These are phyloP conservation scores for Gambusia affinis DNA, from an alignment of 2,113 vertebrate species.

Conservation along the genomic window DNA sequence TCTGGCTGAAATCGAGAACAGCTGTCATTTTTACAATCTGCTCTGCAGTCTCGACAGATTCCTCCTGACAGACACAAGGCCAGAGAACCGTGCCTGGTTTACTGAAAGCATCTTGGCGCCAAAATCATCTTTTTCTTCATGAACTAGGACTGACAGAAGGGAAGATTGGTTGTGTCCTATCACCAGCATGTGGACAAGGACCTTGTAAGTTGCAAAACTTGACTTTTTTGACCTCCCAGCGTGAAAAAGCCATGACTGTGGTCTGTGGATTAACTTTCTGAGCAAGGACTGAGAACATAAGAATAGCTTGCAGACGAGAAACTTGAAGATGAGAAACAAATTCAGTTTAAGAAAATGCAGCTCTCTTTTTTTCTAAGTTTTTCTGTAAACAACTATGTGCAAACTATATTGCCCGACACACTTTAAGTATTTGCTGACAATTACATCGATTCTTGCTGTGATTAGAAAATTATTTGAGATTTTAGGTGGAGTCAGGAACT, in stretches of 20 bases:
- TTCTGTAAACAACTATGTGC: background rate
- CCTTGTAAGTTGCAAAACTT: conserved; percentile 43
- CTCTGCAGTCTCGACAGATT: conserved; percentile 42
- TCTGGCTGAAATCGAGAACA: conserved; percentile 38
- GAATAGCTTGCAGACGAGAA: background rate
- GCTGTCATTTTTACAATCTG: conserved; percentile 49
- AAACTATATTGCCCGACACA: background rate
- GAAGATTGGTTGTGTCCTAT: conserved; percentile 42
- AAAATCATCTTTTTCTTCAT: conserved; percentile 59
- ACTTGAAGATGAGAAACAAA: background rate
- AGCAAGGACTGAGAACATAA: background rate
- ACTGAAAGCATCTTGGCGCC: conserved; percentile 50
- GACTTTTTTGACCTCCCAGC: conserved; percentile 16
- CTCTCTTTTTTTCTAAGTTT: background rate
- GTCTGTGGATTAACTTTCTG: background rate
- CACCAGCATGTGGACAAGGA: conserved; percentile 38
- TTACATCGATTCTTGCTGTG: background rate
- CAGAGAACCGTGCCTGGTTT: conserved; percentile 46
- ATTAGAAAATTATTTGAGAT: background rate
- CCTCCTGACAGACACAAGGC: conserved; percentile 55
- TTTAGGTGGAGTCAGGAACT: background rate
- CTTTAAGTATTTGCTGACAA: background rate
- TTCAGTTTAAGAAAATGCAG: background rate
- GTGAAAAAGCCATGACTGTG: conserved; percentile 11
- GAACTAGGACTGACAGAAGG: conserved; percentile 55